Conservation (phyloP, 92 coral and sea anemone species). For the Phenganax stokvisi region DNA sequence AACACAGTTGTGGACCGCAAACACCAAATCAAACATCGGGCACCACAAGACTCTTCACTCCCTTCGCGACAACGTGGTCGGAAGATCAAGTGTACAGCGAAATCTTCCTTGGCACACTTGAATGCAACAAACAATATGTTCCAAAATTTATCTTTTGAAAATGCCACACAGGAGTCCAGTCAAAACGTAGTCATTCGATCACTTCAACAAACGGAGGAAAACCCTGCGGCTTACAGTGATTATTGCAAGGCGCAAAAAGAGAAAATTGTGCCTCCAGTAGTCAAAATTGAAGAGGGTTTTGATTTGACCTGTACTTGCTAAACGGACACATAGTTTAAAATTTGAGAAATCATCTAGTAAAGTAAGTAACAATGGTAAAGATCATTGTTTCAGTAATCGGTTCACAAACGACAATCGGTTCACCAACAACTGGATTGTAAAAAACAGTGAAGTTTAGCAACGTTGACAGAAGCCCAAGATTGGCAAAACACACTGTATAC, state of each 20-base stretch:
- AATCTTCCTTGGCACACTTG: too few relatives aligned
- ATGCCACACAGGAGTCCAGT: conserved; percentile 10
- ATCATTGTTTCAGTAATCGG: not conserved
- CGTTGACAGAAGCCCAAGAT: conserved; percentile 4
- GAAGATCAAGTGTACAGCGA: too few relatives aligned
- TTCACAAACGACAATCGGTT: conserved; percentile 44
- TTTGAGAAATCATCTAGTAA: conserved; percentile 2
- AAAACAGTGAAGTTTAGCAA: conserved; percentile 26
- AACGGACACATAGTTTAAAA: conserved; percentile 14
- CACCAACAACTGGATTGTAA: conserved; percentile 36
- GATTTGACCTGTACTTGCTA: conserved; percentile 39
- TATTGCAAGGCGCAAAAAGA: conserved; percentile 19
- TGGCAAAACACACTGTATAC: not conserved
- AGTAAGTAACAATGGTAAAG: not conserved
- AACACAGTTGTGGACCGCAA: not conserved
- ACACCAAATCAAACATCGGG: conserved; percentile 6
- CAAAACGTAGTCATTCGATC: conserved; percentile 32
- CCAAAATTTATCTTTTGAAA: not conserved
- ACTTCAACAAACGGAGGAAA: not conserved
- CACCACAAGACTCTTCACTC: conserved; percentile 15
- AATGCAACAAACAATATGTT: not conserved
- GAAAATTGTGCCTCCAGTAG: conserved; percentile 34
- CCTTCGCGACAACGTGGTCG: not conserved
- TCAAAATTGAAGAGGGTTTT: conserved; percentile 31
- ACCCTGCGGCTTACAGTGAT: not conserved